These are phyloP conservation scores for Ceratothoa steindachneri DNA, from an alignment of 2,888 invertebrate species.

Conservation along the genomic window DNA sequence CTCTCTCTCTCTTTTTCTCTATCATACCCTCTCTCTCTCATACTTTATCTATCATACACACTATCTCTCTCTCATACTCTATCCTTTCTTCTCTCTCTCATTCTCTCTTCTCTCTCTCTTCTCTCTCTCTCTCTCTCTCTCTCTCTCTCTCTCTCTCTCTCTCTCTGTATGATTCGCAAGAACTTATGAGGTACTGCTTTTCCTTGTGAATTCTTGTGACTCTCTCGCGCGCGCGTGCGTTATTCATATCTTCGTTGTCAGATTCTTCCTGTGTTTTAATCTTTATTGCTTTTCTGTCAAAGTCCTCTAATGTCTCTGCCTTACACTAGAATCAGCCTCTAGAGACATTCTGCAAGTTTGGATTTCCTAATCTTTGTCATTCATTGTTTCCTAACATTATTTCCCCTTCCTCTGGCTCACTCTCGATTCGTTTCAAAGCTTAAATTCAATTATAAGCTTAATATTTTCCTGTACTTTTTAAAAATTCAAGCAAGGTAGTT, in stretches of 20 bases:
- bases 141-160: not conserved
- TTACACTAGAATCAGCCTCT: too few relatives aligned
- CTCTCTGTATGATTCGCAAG: not conserved
- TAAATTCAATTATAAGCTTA: not conserved
- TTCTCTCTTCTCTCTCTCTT: conserved; percentile 6
- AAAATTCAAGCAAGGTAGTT: too few relatives aligned
- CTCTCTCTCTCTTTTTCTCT: not conserved
- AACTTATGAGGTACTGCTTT: too few relatives aligned
- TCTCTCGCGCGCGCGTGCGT: too few relatives aligned
- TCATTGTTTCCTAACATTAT: not conserved
- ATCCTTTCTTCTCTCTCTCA: not conserved
- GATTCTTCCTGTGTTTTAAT: too few relatives aligned
- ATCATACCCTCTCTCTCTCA: not conserved
- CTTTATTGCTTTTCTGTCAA: too few relatives aligned
- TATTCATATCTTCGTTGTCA: too few relatives aligned
- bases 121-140: not conserved
- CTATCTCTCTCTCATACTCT: not conserved
- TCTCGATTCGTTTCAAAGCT: not conserved
- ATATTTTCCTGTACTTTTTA: too few relatives aligned
- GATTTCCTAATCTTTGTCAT: too few relatives aligned
- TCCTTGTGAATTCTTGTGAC: too few relatives aligned
- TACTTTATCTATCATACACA: not conserved
- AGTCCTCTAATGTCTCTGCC: too few relatives aligned
- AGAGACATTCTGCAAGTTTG: too few relatives aligned
- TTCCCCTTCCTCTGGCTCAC: not conserved